These are phyloP conservation scores for Notamacropus eugenii DNA, from an alignment of 2,797 vertebrate genomes.

Conservation along the genomic window DNA sequence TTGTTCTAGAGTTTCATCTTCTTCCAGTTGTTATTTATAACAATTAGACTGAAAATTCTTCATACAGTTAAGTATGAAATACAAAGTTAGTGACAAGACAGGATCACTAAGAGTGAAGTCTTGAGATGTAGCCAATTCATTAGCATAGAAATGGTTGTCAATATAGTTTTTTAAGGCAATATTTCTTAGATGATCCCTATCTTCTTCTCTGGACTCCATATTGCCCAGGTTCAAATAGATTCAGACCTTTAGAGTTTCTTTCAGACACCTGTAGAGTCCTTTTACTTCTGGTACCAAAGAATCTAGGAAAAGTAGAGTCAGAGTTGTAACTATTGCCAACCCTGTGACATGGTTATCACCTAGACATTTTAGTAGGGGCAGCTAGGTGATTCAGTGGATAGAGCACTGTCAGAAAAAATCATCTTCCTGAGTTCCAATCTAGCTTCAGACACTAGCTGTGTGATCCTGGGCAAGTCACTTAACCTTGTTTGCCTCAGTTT, in stretches of 20 bases:
- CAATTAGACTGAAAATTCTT: neutral
- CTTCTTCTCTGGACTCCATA: neutral
- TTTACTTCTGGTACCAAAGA: neutral
- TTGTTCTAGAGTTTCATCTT: neutral
- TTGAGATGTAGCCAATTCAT: neutral
- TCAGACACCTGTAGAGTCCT: neutral
- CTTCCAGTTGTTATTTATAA: neutral
- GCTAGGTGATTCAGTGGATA: neutral
- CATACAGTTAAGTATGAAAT: neutral
- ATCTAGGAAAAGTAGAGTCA: neutral
- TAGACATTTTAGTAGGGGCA: neutral
- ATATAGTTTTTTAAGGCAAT: neutral
- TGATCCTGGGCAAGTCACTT: neutral
- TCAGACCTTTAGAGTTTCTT: neutral
- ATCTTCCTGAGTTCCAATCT: neutral
- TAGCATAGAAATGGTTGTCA: neutral
- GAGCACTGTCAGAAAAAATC: neutral
- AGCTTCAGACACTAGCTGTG: neutral
- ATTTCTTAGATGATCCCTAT: neutral
- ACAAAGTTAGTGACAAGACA: neutral
- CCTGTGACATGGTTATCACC: neutral
- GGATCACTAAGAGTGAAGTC: neutral
- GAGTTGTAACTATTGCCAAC: neutral
- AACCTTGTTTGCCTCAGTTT: neutral
- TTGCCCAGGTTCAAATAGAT: neutral